These are phyloP conservation scores for Cantharis rustica DNA, from an alignment of 2,888 invertebrate genomes.

Conservation along the genomic window DNA sequence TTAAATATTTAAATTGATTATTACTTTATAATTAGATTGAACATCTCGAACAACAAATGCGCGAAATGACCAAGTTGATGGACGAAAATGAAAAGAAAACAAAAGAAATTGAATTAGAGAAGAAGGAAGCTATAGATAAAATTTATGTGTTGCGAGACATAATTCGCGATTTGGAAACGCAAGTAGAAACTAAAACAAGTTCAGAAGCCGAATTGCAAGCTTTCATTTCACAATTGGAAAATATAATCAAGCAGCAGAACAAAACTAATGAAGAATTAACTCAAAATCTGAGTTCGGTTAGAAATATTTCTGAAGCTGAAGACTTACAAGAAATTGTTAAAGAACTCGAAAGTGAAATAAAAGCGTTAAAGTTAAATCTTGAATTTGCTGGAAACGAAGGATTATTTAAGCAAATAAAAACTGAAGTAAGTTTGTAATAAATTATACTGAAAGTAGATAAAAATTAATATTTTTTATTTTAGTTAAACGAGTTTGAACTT, in stretches of 20 bases:
- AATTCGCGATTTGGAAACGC: slow-evolving; percentile 75
- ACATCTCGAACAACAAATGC: slow-evolving; percentile 75
- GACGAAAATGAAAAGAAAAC: slow-evolving; percentile 66
- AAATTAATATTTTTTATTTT: slow-evolving; percentile 4
- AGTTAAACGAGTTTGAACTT: slow-evolving; percentile 69
- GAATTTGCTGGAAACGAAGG: slow-evolving; percentile 54
- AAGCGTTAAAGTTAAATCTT: slow-evolving; percentile 45
- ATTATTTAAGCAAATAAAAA: slow-evolving; percentile 52
- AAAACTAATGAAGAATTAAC: slow-evolving; percentile 58
- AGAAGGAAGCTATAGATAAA: slow-evolving; percentile 78
- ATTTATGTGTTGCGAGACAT: slow-evolving; percentile 76
- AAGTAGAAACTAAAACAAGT: slow-evolving; percentile 69
- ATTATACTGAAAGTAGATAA: neutral
- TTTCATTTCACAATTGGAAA: slow-evolving; percentile 58
- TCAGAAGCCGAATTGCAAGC: slow-evolving; percentile 66
- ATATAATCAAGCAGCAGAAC: slow-evolving; percentile 52
- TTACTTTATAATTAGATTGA: slow-evolving; percentile 66
- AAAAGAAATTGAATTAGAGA: slow-evolving; percentile 70
- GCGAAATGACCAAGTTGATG: slow-evolving; percentile 69
- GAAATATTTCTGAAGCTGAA: slow-evolving; percentile 52
- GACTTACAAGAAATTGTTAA: slow-evolving; percentile 57
- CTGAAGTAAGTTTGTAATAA: slow-evolving; percentile 50
- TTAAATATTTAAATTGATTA: neutral
- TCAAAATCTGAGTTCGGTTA: slow-evolving; percentile 61
- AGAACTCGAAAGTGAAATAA: slow-evolving; percentile 55